A percentile compares a stretch with the other conserved stretches of the same genome.
These are phyloP conservation scores for Lytechinus pictus DNA, from an alignment of 35 echinoderm and acorn worm genomes.

Conservation along the genomic window DNA sequence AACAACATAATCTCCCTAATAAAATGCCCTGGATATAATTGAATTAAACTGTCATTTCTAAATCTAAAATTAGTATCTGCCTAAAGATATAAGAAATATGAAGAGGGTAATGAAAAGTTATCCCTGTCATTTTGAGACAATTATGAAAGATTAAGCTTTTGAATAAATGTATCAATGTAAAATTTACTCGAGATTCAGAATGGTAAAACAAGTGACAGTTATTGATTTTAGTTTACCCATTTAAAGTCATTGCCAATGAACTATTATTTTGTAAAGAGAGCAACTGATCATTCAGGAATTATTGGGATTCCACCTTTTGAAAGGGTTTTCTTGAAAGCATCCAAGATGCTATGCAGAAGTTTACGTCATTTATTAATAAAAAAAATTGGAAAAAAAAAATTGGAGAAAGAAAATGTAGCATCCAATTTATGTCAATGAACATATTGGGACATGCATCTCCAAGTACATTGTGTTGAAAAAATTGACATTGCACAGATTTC, in stretches of 20 bases:
- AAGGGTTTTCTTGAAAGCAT: not conserved
- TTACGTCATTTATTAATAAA: no score
- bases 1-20: not conserved
- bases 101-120: not conserved
- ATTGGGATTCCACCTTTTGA: not conserved
- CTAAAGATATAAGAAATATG: not conserved
- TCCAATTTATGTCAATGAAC: no score
- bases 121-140: not conserved
- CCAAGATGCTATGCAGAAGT: no score
- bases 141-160: not conserved
- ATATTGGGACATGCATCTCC: no score
- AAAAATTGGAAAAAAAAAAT: no score
- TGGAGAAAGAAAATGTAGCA: no score
- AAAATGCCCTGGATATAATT: not conserved
- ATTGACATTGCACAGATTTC: not conserved
- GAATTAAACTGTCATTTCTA: not conserved
- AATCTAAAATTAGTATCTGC: not conserved
- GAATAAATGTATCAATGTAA: no score
- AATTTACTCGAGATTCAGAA: not conserved
- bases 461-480: no score
- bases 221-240: not conserved
- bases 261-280: not conserved
- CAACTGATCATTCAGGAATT: not conserved
- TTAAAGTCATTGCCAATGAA: not conserved
- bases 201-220: not conserved